Base-by-base conservation (phyloP, 2,113 vertebrate species). In the Polypterus senegalus region DNA sequence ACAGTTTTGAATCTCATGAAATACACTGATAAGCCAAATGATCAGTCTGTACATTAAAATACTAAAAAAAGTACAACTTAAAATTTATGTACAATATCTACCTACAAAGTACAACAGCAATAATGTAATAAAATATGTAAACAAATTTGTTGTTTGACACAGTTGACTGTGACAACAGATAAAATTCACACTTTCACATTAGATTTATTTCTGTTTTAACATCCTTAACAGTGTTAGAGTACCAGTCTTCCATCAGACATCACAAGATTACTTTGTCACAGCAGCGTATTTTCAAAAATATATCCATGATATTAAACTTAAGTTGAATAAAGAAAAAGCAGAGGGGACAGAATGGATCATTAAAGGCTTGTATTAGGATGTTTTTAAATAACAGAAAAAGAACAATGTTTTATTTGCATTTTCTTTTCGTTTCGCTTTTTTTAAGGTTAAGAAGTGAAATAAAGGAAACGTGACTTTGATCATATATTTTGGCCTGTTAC, bases 91-190 rank as follows among this genome's bases (percentile, higher is more conserved):
- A 91, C 81, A 92, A 80, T 81, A 84, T 77, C 82, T 78, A 85
- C 79, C 84, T 81, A 88, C 84, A 88, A 89, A 91, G 84, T 85
- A 91, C 86, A 83, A 81, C 84, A 83, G 84, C 81, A 92, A 89
- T 86, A 79, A 88, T 86, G 84, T 88, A 90, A 77, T 88, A 91
- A 92, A 92, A 92, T 90, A 92, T 92, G 92, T 94, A 93, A 97
- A 93, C 91, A 91, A 88, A 89, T 88, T 78, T 73, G 75, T 84
- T 82, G 84, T 85, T 90, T 90, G 86, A 90, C 88, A 93, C 87
- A 90, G 91, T 73, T 84, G 87, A 93, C 89, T 94, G 91, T 93
- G 91, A 95, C 90, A 87, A 91, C 74, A 92, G 83, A 87, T 80
- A 85, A 82, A 92, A 87, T 89, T 88, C 85, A 85, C 86, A 79